These are phyloP conservation scores for Lipotes vexillifer DNA, from an alignment of 2,113 vertebrate genomes.

Conservation along the genomic window DNA sequence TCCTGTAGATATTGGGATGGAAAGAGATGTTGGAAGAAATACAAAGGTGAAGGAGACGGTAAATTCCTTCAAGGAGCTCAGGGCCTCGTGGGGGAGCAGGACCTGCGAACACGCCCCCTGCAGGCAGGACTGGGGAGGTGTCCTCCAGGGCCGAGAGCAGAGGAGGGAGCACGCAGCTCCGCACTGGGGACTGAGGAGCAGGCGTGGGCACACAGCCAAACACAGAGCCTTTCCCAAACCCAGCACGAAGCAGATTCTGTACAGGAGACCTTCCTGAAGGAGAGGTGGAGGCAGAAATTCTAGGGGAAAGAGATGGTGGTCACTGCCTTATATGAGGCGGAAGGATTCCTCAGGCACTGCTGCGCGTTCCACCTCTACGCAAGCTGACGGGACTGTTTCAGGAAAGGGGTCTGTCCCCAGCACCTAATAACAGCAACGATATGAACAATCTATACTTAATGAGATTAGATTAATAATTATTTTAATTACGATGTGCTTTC, in stretches of 20 bases:
- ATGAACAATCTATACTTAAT: constrained; percentile 57
- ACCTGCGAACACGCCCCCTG: neutral
- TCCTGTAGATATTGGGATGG: neutral
- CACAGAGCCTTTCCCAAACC: neutral
- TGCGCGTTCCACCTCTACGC: neutral
- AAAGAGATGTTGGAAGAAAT: neutral
- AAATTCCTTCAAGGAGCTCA: neutral
- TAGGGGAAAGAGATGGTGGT: neutral
- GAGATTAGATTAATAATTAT: constrained; percentile 64
- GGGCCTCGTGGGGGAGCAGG: rapidly evolving
- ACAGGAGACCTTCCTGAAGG: neutral
- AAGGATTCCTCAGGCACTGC: neutral
- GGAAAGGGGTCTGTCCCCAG: neutral
- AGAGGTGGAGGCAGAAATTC: neutral
- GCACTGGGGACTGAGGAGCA: too few relatives aligned
- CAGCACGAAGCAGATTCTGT: neutral
- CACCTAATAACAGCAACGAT: neutral
- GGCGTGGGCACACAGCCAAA: rapidly evolving
- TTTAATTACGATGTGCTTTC: constrained; percentile 54
- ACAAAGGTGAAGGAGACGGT: neutral
- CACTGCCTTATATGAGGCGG: neutral
- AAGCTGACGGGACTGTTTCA: neutral
- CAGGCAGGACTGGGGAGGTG: neutral
- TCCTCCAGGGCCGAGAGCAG: neutral
- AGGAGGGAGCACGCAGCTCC: neutral